Conservation (phyloP, 2,888 invertebrate species). For the Elysia crispata region DNA sequence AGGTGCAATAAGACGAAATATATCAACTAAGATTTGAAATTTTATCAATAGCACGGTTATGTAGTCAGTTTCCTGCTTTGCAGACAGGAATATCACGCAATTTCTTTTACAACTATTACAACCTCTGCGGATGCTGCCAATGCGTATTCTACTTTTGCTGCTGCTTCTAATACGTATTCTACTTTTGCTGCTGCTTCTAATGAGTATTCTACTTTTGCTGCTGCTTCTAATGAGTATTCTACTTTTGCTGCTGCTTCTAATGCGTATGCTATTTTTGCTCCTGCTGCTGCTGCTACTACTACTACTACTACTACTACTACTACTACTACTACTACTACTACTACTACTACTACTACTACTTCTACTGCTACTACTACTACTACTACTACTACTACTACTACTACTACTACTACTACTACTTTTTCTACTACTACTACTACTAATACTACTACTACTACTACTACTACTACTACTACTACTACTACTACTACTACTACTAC, state of each 20-base stretch:
- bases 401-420: constrained; percentile 33
- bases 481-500: too few relatives aligned
- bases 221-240: not conserved
- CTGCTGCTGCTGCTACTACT: constrained; percentile 36
- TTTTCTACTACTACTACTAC: constrained; percentile 31
- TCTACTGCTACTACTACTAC: constrained; percentile 30
- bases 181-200: constrained; percentile 4
- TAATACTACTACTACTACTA: not conserved
- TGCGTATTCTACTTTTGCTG: not conserved
- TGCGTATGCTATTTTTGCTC: constrained; percentile 25
- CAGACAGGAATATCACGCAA: too few relatives aligned
- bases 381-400: constrained; percentile 14
- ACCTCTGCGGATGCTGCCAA: not conserved
- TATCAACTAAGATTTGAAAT: too few relatives aligned
- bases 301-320: constrained; percentile 35
- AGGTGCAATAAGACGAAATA: too few relatives aligned
- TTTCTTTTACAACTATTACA: not conserved
- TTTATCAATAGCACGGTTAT: too few relatives aligned
- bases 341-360: constrained; percentile 31
- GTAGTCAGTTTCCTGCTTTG: too few relatives aligned
- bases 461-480: too few relatives aligned
- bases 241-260: constrained; percentile 23
- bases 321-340: constrained; percentile 27
- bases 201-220: constrained; percentile 5
- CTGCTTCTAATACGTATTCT: not conserved